Percentiles rank a stretch among this genome's conserved stretches.
These are phyloP conservation scores for Lineus longissimus DNA, from an alignment of 1,140 invertebrate genomes.

Conservation along the genomic window DNA sequence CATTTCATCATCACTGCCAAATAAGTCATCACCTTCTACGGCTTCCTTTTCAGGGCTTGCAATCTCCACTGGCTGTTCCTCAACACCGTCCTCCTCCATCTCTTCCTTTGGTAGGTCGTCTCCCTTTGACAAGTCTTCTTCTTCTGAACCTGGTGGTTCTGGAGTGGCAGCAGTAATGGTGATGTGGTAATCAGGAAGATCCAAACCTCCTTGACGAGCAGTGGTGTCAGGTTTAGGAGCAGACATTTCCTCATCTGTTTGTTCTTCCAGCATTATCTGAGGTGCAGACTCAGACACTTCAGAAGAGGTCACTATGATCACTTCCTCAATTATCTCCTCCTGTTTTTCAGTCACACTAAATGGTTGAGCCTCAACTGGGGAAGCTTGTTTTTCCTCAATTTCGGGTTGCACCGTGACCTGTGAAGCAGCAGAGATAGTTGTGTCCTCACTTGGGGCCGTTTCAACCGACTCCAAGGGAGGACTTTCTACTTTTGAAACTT, in stretches of 20 bases:
- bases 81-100: not conserved
- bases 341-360: no score
- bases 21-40: no score
- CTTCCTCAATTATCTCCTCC: not conserved
- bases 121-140: not conserved
- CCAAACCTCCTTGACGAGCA: not conserved
- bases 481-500: no score
- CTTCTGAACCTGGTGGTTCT: not conserved
- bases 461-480: no score
- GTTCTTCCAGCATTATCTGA: not conserved
- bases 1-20: no score
- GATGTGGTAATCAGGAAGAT: not conserved
- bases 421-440: no score
- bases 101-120: not conserved
- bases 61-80: not conserved
- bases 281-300: conserved; percentile 4
- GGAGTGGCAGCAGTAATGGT: not conserved
- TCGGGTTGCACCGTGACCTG: not conserved
- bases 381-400: not conserved
- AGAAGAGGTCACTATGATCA: not conserved
- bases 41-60: no score
- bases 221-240: conserved; percentile 11
- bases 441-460: no score
- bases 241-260: not conserved
- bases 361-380: not conserved